These are phyloP conservation scores for Tribolium madens DNA, from an alignment of 1,140 invertebrate species.

Conservation along the genomic window DNA sequence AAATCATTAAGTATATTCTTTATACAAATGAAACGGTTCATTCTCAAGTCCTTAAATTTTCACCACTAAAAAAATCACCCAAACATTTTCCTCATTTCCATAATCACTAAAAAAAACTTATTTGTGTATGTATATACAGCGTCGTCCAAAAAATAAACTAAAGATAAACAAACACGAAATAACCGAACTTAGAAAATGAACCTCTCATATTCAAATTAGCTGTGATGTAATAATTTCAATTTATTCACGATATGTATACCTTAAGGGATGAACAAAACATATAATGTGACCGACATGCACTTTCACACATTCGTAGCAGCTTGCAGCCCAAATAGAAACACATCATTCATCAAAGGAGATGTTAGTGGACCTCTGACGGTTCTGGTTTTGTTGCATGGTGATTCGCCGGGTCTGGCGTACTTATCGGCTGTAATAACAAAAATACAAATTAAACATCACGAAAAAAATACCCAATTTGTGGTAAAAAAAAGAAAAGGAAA, in stretches of 20 bases:
- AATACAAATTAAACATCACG: neutral
- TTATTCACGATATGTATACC: conserved; percentile 64
- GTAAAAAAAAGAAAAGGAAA: conserved; percentile 25
- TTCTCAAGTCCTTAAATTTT: conserved; percentile 46
- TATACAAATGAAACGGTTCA: conserved; percentile 52
- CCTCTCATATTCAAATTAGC: conserved; percentile 3
- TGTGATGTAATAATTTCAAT: conserved; percentile 59
- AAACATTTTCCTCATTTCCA: conserved; percentile 20
- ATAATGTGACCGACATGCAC: conserved; percentile 45
- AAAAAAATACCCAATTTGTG: neutral
- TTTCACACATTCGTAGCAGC: conserved; percentile 44
- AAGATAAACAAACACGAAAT: neutral
- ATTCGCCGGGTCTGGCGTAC: conserved; percentile 74
- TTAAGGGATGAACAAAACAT: conserved; percentile 58
- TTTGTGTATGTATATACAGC: conserved; percentile 11
- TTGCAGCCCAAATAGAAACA: conserved; percentile 39
- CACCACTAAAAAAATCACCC: conserved; percentile 12
- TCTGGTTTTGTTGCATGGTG: conserved; percentile 74
- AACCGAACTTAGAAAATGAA: conserved; percentile 11
- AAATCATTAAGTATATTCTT: conserved; percentile 50
- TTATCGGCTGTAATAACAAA: conserved; percentile 69
- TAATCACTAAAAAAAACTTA: neutral
- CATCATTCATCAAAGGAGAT: conserved; percentile 43
- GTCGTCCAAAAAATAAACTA: conserved; percentile 5
- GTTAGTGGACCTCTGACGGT: conserved; percentile 70